Percentiles rank a stretch among this genome's conserved stretches.
These are phyloP conservation scores for Hyles vespertilio DNA, from an alignment of 1,140 invertebrate genomes.

Conservation along the genomic window DNA sequence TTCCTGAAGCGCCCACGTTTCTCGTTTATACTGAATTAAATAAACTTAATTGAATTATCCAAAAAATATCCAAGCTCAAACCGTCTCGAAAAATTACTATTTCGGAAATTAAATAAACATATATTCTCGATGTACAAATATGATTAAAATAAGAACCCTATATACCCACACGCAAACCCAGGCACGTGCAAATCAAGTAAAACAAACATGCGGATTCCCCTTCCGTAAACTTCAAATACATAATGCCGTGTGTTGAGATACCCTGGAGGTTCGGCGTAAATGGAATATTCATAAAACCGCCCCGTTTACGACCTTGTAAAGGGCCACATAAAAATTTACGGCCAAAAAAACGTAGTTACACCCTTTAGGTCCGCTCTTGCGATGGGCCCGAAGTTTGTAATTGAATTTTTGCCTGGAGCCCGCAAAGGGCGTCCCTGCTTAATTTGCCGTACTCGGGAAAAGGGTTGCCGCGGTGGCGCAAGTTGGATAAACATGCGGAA, in stretches of 20 bases:
- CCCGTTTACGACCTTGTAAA: slow-evolving; percentile 71
- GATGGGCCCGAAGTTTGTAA: slow-evolving; percentile 69
- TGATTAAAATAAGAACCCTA: no score
- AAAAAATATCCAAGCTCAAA: no score
- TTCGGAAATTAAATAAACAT: no score
- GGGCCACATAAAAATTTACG: slow-evolving; percentile 73
- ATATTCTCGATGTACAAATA: no score
- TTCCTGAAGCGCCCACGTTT: no score
- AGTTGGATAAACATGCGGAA: slow-evolving; percentile 16
- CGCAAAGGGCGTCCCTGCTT: slow-evolving; percentile 71
- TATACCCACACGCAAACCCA: not conserved
- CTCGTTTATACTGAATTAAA: no score
- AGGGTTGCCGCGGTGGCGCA: slow-evolving; percentile 46
- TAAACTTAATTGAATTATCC: no score
- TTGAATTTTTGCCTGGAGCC: slow-evolving; percentile 72
- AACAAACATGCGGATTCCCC: slow-evolving; percentile 18
- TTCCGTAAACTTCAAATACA: slow-evolving; percentile 35
- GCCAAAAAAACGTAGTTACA: slow-evolving; percentile 49
- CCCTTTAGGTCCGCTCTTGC: slow-evolving; percentile 65
- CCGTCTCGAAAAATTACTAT: no score
- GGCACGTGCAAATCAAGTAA: slow-evolving; percentile 19
- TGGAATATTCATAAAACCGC: slow-evolving; percentile 71
- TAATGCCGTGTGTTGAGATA: slow-evolving; percentile 17
- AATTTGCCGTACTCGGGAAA: slow-evolving; percentile 66
- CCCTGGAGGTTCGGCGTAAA: slow-evolving; percentile 55